Conservation (phyloP, 2,113 vertebrate genomes). For the Myanophis thanlyinensis region DNA sequence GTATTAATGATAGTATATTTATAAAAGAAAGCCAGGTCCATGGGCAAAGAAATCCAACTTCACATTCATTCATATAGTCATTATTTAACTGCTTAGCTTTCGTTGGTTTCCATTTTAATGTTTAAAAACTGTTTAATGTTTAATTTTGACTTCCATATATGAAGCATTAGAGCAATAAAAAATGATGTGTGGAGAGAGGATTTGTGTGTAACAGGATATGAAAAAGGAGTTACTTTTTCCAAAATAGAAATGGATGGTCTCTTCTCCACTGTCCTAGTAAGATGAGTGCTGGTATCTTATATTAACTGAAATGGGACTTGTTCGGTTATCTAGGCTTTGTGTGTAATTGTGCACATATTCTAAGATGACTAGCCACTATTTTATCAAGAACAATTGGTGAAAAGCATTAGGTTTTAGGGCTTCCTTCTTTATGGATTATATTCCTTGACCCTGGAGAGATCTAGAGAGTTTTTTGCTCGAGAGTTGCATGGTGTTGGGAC, state of each 20-base stretch:
- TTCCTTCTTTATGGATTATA: not conserved
- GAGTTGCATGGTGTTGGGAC: not conserved
- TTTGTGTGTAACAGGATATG: not conserved
- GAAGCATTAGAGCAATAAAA: not conserved
- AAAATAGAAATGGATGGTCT: not conserved
- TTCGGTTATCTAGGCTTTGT: not conserved
- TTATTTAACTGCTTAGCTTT: not conserved
- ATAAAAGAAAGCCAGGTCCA: not conserved
- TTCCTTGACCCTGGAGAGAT: not conserved
- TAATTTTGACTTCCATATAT: not conserved
- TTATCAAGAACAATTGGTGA: not conserved
- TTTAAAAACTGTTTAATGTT: not conserved
- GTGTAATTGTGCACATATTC: not conserved
- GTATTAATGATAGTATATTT: not conserved
- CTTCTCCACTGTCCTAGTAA: not conserved
- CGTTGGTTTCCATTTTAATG: not conserved
- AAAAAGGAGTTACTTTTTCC: not conserved
- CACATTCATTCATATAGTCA: not conserved
- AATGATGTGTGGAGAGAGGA: not conserved
- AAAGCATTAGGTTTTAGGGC: not conserved
- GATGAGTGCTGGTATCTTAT: not conserved
- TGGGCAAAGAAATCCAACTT: not conserved
- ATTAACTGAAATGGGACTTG: not conserved
- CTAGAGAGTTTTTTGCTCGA: not conserved
- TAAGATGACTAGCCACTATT: not conserved